Evolutionary conservation across 2,113 vertebrate genomes (phyloP).

Genomic region (Dipodomys stephensi): DNA sequence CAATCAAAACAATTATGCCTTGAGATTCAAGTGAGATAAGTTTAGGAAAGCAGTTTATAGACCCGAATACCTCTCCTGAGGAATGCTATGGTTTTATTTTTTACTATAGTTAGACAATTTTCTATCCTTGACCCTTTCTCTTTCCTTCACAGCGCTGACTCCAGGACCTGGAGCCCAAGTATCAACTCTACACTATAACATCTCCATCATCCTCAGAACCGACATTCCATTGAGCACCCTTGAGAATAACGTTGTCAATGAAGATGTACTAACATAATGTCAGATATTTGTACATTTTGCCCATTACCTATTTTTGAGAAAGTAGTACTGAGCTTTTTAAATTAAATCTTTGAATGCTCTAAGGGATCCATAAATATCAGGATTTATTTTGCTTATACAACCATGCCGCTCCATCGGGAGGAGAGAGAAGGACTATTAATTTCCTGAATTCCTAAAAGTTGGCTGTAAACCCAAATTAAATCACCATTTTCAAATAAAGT

Average conservation of each 20-base stretch:
- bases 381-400: background rate
- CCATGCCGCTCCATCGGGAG: background rate
- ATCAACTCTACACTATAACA: background rate
- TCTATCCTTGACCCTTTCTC: background rate
- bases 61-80: background rate
- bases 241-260: background rate
- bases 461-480: background rate
- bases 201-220: background rate
- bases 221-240: background rate
- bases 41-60: background rate
- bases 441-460: background rate
- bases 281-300: background rate
- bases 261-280: background rate
- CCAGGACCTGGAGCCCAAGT: background rate
- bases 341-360: background rate
- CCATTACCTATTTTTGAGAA: slow-evolving; percentile 14
- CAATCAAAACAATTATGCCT: slow-evolving; percentile 19
- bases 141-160: background rate
- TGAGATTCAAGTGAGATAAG: background rate
- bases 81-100: background rate
- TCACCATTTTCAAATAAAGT: background rate
- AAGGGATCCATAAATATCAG: background rate
- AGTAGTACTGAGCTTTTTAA: background rate
- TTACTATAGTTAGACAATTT: background rate
- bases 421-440: background rate